Base-by-base conservation (phyloP, 1,140 invertebrate genomes). In the Gryllus bimaculatus region DNA sequence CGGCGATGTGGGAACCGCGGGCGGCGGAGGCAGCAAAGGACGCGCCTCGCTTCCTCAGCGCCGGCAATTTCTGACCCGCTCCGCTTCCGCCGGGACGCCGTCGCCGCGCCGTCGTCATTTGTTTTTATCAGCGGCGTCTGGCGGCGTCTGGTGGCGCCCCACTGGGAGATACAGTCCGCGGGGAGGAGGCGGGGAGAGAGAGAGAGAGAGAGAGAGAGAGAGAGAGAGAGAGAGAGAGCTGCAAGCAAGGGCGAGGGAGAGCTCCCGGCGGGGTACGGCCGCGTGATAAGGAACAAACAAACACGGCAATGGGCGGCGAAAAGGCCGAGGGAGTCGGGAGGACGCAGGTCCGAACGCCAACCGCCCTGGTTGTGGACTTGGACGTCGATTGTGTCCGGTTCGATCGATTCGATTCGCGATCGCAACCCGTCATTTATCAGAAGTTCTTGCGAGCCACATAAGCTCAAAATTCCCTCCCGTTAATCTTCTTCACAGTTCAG, bases 61-160 rank as follows among this genome's bases (percentile, higher is more conserved):
- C 47, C 47, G n/a, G 76, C 76, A 77, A 77, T 77, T 77, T 54
- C 76, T 77, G 76, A 77, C 76, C 76, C 48, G 8, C 75, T 18
- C 47, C 39, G 47, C 39, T 76, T 76, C 76, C 76, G 76, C 48
- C 76, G 76, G 76, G 76, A 77, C 76, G 76, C 48, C 76, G 13
- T 47, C 54, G 54, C 54, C 54, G 54, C 54, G 54, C 54, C 54
- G 54, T n/a, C 48, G 48, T 77, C 76, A 77, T 77, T 77, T 77
- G 76, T 77, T 77, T 77, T 77, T 77, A 77, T 77, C 76, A 77
- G 48, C 47, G 54, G 76, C 76, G 76, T 77, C 76, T 66, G 54
- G 54, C 7, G 54, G 10, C 54, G 54, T 66, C 54, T 66, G 54
- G 54, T 7, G 54, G 54, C 54, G 54, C 54, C 54, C 54, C 54